A percentile compares a stretch with the other conserved stretches of the same genome.
phyloP scores from a whole-genome alignment of 2,797 vertebrate genomes.

The Agapornis canus region DNA sequence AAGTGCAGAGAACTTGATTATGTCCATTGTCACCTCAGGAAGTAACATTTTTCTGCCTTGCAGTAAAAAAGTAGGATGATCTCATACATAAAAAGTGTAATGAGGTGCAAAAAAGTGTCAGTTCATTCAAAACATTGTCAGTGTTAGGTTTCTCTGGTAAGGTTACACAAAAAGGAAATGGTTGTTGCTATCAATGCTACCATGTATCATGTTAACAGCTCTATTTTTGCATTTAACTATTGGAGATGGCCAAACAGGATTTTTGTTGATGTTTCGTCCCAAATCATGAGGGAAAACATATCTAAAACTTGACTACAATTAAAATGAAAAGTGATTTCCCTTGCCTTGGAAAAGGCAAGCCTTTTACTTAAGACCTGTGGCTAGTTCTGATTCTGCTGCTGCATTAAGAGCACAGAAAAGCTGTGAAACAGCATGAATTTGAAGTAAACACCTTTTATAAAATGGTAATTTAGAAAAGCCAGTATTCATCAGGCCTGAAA shows the following conservation, averaged over 20 bases:
- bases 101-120: background rate
- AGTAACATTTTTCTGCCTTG: conserved; percentile 33
- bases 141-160: conserved; percentile 19
- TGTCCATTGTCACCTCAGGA: conserved; percentile 15
- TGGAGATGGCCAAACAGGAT: background rate
- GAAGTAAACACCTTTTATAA: background rate
- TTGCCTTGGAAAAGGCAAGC: background rate
- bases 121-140: conserved; percentile 12
- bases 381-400: background rate
- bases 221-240: conserved; percentile 17
- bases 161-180: conserved; percentile 55
- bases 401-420: background rate
- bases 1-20: background rate
- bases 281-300: background rate
- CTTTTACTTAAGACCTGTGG: background rate
- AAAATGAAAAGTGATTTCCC: background rate
- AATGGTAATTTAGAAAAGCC: background rate
- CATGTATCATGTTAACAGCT: conserved; percentile 12
- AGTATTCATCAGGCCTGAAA: background rate
- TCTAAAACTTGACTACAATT: background rate
- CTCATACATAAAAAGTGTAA: background rate
- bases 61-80: background rate
- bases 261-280: background rate
- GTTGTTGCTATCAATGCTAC: conserved; percentile 15
- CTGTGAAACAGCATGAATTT: background rate